Base-by-base conservation (phyloP, 2,888 invertebrate species). In the Cosmopolites sordidus region DNA sequence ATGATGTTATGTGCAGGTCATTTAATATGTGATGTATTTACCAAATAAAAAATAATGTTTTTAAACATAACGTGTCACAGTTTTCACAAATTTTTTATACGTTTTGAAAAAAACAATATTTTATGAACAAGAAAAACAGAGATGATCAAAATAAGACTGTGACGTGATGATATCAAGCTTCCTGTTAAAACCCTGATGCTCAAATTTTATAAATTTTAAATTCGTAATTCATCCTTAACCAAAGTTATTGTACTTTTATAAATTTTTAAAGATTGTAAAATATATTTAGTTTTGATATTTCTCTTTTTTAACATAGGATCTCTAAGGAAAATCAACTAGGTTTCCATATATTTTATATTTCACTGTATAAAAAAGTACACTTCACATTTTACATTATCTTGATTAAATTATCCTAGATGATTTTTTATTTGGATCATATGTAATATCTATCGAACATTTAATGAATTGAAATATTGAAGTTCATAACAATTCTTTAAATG, bases 21-120 rank as follows among this genome's bases (percentile, higher is more conserved):
- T 54, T 49, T 45, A 43, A 37, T 27, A 54, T 54, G 57, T 57
- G 57, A 57, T 57, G 47, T 51, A 30, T 48, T 51, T 51, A 54
- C 57, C 54, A 57, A 57, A 41, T 16, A 41, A 17, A 17, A 5
- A 57, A 55, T 50, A 48, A 22, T 22, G 22, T 22, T 22, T 22
- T 22, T 22, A 8, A 5, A 22, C 22, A 22, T 22, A 8, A 22
- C 22, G n/a, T 18, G 45, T 45, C 45, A 45, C 45, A 45, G 45
- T 45, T 17, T 33, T 30, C 16, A 33, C 14, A 12, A 37, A 12
- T 12, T 37, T 12, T 37, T 37, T 4, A 37, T 6, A 37, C 3
- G 8, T 22, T n/a, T n/a, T n/a, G n/a, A 22, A 22, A 22, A 22
- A 22, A 8, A 22, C 22, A 8, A 22, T 22, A 22, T 8, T 22